Evolutionary conservation across 2,888 invertebrate species (phyloP).

Genomic region (Andrena fulva): DNA sequence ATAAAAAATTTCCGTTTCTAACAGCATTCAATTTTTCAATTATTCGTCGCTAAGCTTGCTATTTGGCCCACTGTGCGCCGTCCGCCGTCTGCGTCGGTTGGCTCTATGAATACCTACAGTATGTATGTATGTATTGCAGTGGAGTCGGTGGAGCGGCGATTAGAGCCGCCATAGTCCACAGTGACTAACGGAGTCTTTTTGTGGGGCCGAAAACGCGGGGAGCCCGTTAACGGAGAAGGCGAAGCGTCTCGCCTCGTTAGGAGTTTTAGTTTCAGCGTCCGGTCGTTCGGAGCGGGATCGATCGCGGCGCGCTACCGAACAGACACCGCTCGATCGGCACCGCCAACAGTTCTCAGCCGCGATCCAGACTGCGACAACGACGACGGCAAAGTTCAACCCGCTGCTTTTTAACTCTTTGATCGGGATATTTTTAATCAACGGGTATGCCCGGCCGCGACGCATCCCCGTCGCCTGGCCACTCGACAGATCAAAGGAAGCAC

Average conservation of each 20-base stretch:
- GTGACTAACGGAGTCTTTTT: conserved; percentile 7
- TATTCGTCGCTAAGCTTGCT: too few species aligned
- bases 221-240: conserved; percentile 25
- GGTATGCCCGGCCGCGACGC: conserved; percentile 41
- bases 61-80: too few species aligned
- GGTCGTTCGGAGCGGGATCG: conserved; percentile 13
- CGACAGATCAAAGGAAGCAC: conserved; percentile 54
- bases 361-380: conserved; percentile 14
- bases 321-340: conserved; percentile 16
- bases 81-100: neutral
- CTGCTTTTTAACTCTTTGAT: conserved; percentile 59
- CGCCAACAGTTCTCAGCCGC: neutral
- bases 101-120: neutral
- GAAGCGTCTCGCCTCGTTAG: conserved; percentile 1
- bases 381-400: conserved; percentile 18
- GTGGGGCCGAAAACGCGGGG: neutral
- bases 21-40: too few species aligned
- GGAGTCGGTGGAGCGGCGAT: neutral
- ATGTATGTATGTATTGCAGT: too few species aligned
- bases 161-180: neutral
- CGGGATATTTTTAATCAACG: conserved; percentile 64
- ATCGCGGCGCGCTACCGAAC: conserved; percentile 1
- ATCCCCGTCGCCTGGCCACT: conserved; percentile 48
- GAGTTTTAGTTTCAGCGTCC: conserved; percentile 20
- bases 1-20: too few species aligned